phyloP scores from a whole-genome alignment of 92 coral and sea anemone genomes.

The Virgularia gustaviana region DNA sequence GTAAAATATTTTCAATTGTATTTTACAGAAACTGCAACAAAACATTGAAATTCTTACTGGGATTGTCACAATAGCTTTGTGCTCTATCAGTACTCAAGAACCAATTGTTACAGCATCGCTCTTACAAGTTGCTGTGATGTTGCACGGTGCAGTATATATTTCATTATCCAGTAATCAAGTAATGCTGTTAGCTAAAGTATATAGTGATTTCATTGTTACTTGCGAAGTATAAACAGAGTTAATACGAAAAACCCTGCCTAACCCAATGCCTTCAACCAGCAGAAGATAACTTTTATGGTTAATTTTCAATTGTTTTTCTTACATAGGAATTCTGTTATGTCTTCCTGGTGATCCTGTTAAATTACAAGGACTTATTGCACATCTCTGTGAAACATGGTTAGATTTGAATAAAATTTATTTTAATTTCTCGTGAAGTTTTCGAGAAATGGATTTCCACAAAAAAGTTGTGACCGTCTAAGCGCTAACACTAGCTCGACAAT shows the following conservation, averaged over 20 bases:
- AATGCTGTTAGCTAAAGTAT: neutral
- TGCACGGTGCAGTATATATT: conserved; percentile 62
- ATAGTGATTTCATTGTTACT: no score
- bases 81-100: conserved; percentile 59
- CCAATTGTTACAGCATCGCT: conserved; percentile 62
- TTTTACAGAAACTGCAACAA: no score
- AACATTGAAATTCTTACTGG: conserved; percentile 61
- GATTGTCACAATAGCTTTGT: conserved; percentile 64
- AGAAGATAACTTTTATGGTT: no score
- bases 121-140: conserved; percentile 75
- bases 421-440: neutral
- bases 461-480: neutral
- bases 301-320: neutral
- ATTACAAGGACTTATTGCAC: conserved; percentile 77
- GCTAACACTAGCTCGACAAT: no score
- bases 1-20: no score
- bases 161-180: neutral
- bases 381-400: conserved; percentile 87
- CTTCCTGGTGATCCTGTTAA: conserved; percentile 66
- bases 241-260: no score
- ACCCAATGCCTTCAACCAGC: no score
- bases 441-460: neutral
- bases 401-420: conserved; percentile 1
- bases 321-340: conserved; percentile 71
- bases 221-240: no score